Evolutionary conservation across 2,113 vertebrate genomes (phyloP).

Genomic region (Oostethus manadensis): DNA sequence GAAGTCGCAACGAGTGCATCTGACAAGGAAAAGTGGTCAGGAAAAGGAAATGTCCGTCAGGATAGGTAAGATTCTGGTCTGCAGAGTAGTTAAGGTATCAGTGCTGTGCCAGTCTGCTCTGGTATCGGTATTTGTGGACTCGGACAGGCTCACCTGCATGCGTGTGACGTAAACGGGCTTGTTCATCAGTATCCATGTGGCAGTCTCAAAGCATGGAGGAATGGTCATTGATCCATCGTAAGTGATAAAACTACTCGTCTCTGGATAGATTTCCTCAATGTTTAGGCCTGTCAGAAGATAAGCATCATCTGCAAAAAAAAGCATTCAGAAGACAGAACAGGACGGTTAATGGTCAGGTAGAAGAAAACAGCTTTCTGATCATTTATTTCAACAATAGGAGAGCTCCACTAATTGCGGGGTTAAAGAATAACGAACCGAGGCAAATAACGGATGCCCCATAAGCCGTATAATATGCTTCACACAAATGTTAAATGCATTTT

Average conservation of each 20-base stretch:
- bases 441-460: no score
- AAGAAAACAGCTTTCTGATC: not conserved
- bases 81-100: constrained; percentile 7
- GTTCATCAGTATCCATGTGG: constrained; percentile 98
- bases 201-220: constrained; percentile 95
- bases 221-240: constrained; percentile 98
- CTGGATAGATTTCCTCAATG: constrained; percentile 95
- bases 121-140: not conserved
- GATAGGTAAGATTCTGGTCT: constrained; percentile 3
- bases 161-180: constrained; percentile 97
- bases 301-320: constrained; percentile 81
- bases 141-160: constrained; percentile 85
- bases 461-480: no score
- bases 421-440: no score
- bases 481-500: no score
- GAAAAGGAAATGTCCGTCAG: constrained; percentile 1
- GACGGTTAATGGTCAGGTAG: not conserved
- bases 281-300: constrained; percentile 95
- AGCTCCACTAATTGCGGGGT: no score
- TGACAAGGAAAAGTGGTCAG: constrained; percentile 36
- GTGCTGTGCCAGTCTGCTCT: constrained; percentile 5
- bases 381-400: no score
- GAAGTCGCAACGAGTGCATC: constrained; percentile 97
- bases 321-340: not conserved
- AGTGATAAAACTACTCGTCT: constrained; percentile 94